Conservation (phyloP, 2,888 invertebrate species). For the Acanthoscelides obtectus region DNA sequence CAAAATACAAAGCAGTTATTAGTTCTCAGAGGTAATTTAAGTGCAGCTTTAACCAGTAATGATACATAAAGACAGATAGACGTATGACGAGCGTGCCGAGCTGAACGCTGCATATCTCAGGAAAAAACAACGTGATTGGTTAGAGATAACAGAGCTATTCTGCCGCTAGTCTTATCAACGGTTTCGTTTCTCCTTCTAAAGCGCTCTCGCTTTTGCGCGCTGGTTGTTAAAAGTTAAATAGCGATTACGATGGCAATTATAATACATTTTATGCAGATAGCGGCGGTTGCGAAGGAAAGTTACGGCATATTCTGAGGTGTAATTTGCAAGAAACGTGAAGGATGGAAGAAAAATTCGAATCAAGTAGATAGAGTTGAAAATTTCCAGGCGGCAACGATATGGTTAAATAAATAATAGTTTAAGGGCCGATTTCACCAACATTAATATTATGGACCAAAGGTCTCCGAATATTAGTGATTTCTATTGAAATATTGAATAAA, state of each 20-base stretch:
- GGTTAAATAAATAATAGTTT: too few species aligned
- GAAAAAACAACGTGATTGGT: not conserved
- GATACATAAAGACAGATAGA: too few species aligned
- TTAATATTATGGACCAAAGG: too few species aligned
- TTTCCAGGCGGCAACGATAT: too few species aligned
- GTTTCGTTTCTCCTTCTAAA: not conserved
- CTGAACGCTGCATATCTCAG: not conserved
- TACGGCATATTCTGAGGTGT: too few species aligned
- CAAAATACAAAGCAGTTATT: not conserved
- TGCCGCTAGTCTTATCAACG: not conserved
- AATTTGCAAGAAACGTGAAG: too few species aligned
- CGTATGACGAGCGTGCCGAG: not conserved
- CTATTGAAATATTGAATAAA: too few species aligned
- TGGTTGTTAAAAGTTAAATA: not conserved
- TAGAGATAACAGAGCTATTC: not conserved
- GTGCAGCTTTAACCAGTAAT: conserved; percentile 18
- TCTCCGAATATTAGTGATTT: too few species aligned
- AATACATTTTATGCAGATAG: not conserved
- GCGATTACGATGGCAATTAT: not conserved
- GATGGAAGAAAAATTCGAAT: too few species aligned
- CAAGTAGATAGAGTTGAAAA: too few species aligned
- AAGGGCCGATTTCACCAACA: too few species aligned
- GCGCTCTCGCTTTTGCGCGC: not conserved
- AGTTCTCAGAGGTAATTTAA: conserved; percentile 20
- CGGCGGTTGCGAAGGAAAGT: too few species aligned